Evolutionary conservation across 1,140 invertebrate species (phyloP), one percentile per base, ranked within the genome.

Genomic region (Nomia melanderi): DNA sequence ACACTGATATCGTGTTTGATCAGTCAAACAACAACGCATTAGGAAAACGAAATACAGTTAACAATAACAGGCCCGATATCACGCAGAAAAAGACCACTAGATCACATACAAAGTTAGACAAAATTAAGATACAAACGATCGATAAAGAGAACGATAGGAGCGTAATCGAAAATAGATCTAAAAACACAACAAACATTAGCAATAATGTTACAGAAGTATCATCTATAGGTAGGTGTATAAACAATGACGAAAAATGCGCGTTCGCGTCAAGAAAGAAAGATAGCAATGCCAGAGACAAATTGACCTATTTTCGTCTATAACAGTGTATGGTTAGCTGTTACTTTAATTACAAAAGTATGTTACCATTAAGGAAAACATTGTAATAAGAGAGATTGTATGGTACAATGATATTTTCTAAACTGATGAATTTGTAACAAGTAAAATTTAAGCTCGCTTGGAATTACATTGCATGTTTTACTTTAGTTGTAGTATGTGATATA

Each of bases 271-370:
- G 50, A 53, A 27, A 31, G 39, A 78, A 60, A 39, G 59, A 74
- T 66, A 50, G n/a, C 12, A 73, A 53, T 60, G 5, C 17, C 4
- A 82, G 69, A 79, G 66, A 64, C 50, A 77, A 83, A 62, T 79
- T 87, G 23, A 76, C 69, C 14, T 84, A 86, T 67, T 87, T 86
- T 12, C 84, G 87, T 66, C 77, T 88, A 79, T 88, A 81, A 81
- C 60, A 78, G 69, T 78, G 23, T 64, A 78, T 2, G 59, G 39
- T 41, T 77, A 77, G 75, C 57, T 60, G 47, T 77, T 77, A 47
- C 70, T 77, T 76, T 76, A 76, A 50, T 76, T 50, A 25, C 33
- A 74, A 41, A 75, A 75, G 54, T 69, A 76, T 23, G 65, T 59
- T 76, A 76, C 20, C 14, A n/a, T 50, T 76, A 76, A 76, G 73